phyloP scores from a whole-genome alignment of 2,797 vertebrate genomes.

The Lutjanus campechanus region DNA sequence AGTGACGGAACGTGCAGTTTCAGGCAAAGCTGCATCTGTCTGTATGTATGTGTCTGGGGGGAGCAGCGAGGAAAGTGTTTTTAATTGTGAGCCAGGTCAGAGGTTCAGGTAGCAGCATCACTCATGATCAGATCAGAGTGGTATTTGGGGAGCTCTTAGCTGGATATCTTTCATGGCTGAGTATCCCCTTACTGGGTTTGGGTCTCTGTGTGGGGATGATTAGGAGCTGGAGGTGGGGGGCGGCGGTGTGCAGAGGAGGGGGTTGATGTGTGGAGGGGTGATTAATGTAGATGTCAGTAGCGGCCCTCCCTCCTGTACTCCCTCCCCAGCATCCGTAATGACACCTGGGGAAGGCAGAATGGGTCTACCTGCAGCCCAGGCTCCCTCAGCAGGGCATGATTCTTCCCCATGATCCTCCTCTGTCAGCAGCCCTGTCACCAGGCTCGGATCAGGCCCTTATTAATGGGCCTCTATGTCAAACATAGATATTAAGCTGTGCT shows the following conservation, averaged over 20 bases:
- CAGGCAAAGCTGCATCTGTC: constrained; percentile 38
- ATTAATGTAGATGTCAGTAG: constrained; percentile 91
- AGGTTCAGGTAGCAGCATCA: constrained; percentile 84
- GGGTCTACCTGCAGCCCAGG: constrained; percentile 82
- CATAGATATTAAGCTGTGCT: constrained; percentile 89
- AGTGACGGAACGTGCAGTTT: constrained; percentile 52
- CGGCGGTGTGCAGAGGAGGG: constrained; percentile 14
- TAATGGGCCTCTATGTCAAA: constrained; percentile 90
- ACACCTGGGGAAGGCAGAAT: constrained; percentile 83
- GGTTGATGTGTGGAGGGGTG: constrained; percentile 79
- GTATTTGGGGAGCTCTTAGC: constrained; percentile 86
- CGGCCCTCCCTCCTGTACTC: constrained; percentile 65
- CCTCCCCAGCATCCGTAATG: constrained; percentile 85
- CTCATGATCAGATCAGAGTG: constrained; percentile 84
- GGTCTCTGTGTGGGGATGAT: constrained; percentile 82
- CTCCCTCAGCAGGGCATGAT: constrained; percentile 84
- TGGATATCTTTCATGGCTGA: constrained; percentile 84
- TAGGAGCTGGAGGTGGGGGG: constrained; percentile 75
- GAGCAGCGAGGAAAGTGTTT: constrained; percentile 80
- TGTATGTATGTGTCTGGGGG: constrained; percentile 38
- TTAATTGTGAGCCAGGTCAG: constrained; percentile 87
- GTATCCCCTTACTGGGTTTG: constrained; percentile 79
- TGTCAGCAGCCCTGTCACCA: constrained; percentile 91
- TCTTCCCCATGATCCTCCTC: constrained; percentile 88
- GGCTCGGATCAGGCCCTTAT: constrained; percentile 89